phyloP scores from a whole-genome alignment of 1,140 invertebrate species.

The Drosophila lacertosa region DNA sequence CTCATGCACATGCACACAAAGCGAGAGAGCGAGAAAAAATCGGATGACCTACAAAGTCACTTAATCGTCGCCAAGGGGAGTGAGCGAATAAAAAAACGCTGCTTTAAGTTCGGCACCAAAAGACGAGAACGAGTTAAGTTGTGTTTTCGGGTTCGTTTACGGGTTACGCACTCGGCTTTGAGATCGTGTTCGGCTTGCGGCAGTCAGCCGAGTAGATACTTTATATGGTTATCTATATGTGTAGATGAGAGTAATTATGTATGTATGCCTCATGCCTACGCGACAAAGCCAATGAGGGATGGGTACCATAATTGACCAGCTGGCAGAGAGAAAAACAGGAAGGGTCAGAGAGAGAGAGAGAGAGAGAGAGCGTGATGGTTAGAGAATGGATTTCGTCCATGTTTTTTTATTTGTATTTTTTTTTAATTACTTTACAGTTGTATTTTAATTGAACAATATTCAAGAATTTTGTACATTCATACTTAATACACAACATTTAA shows the following conservation, averaged over 20 bases:
- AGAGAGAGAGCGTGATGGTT: background rate
- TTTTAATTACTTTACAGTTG: constrained; percentile 30
- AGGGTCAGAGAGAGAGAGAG: background rate
- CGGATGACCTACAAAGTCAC: constrained; percentile 68
- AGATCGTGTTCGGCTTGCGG: background rate
- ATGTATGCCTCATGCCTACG: background rate
- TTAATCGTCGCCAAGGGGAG: constrained; percentile 54
- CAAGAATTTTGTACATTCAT: constrained; percentile 52
- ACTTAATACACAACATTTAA: constrained; percentile 53
- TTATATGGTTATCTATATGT: constrained; percentile 17
- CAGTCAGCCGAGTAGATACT: constrained; percentile 7
- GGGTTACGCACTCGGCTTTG: background rate
- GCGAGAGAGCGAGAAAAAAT: constrained; percentile 6
- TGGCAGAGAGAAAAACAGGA: too few relatives aligned
- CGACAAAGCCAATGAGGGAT: constrained; percentile 4
- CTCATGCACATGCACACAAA: too few relatives aligned
- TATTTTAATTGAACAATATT: constrained; percentile 44
- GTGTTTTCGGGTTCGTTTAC: constrained; percentile 5
- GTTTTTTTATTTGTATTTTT: constrained; percentile 6
- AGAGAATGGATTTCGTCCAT: background rate
- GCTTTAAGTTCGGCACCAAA: background rate
- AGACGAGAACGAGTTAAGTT: background rate
- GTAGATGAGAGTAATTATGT: constrained; percentile 35
- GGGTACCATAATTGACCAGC: constrained; percentile 1
- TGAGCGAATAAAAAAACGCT: constrained; percentile 19